Percentiles rank a stretch among this genome's conserved stretches.
Evolutionary conservation across 2,797 vertebrate species (phyloP).

Genomic region (Hypotaenidia okinawae): DNA sequence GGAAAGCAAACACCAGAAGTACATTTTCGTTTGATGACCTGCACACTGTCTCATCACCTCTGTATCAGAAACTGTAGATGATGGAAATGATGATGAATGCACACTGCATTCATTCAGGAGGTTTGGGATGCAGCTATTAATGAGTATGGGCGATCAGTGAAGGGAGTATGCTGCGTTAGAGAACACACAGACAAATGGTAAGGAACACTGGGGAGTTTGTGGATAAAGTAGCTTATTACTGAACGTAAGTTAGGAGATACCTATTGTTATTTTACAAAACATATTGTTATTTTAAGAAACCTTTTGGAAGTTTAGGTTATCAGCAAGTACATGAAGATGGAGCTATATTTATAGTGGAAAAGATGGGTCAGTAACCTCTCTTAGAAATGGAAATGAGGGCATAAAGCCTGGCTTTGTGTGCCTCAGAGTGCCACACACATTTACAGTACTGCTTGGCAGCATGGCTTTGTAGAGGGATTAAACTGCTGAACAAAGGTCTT

Average conservation of each 20-base stretch:
- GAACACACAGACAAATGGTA: neutral
- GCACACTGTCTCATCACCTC: neutral
- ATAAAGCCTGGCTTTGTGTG: slow-evolving; percentile 5
- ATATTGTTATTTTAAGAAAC: neutral
- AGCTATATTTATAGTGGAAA: neutral
- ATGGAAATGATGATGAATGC: neutral
- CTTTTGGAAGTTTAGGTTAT: neutral
- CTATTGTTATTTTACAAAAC: neutral
- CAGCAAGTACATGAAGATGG: neutral
- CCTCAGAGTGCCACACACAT: neutral
- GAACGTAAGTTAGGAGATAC: neutral
- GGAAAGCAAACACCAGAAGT: neutral
- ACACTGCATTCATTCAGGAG: neutral
- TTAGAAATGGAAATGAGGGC: slow-evolving; percentile 26
- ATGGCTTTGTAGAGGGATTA: slow-evolving; percentile 22
- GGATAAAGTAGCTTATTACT: neutral
- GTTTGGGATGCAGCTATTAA: neutral
- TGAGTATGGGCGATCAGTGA: accelerated
- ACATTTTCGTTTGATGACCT: neutral
- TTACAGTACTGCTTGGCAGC: neutral
- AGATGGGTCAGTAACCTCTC: neutral
- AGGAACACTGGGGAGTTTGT: neutral
- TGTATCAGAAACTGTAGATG: neutral
- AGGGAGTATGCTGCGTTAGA: neutral
- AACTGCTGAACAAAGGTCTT: slow-evolving; percentile 39